Base-by-base conservation (phyloP, 2,888 invertebrate species). In the Aromia moschata region DNA sequence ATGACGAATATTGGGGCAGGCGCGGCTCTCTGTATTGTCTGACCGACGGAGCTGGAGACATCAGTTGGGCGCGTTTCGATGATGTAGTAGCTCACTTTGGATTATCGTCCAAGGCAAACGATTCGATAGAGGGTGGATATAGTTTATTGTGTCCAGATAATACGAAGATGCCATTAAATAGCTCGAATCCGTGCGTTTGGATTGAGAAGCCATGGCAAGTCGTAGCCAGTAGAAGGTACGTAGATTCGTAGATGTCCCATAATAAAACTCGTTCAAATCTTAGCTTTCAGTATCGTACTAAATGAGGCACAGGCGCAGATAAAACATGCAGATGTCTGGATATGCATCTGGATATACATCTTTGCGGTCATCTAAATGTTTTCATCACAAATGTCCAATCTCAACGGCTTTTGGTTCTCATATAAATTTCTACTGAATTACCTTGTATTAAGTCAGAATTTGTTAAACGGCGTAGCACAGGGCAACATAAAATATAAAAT, bases 1-100 rank as follows among this genome's bases (percentile, higher is more conserved):
- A 83, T 2, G 96, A 96, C 79, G 89, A 88, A 51, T 94, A 92
- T 79, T 92, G 92, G 84, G 96, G 96, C 1, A 85, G 90, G 61
- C 83, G 87, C 40, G 96, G 96, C 0, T 89, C 93, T 0, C 82
- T 96, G 2, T 83, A 86, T 25, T 97, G 97, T 71, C 82, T 96
- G 15, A 86, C 88, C 0, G 90, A 90, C 62, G 89, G 89, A 10
- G 84, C 84, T 0, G 96, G 94, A 0, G 92, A 94, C 75, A 86
- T 94, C 18, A 90, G 91, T 1, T 94, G 93, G 92, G 89, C 90
- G 0, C 88, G 91, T 64, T 81, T 89, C 0, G 89, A 89, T 65
- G 90, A 91, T 72, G 86, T 89, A 9, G 76, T 77, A 15, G 76
- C 82, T 20, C 89, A 89, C 73, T 92, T 92, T 71, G 86, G 86